Evolutionary conservation across 2,888 invertebrate genomes (phyloP).

Genomic region (Eretmocerus hayati): DNA sequence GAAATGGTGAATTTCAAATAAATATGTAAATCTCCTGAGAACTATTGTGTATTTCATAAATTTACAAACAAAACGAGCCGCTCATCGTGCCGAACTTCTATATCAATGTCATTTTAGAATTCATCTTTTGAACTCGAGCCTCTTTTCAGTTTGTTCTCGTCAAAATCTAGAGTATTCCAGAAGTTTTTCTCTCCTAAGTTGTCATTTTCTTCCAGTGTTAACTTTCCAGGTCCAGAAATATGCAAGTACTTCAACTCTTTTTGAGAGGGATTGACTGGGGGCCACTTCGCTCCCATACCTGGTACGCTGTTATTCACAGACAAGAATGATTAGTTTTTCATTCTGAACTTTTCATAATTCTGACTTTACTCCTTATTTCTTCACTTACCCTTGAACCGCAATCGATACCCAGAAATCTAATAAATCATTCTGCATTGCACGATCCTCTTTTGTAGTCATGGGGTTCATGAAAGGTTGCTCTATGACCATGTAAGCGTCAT

Average conservation of each 20-base stretch:
- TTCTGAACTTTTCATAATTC: not conserved
- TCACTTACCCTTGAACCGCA: slow-evolving; percentile 55
- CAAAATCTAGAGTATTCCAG: slow-evolving; percentile 57
- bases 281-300: slow-evolving; percentile 48
- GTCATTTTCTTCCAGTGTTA: slow-evolving; percentile 46
- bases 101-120: too few species aligned
- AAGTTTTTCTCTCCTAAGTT: slow-evolving; percentile 55
- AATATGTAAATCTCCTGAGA: too few species aligned
- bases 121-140: slow-evolving; percentile 8
- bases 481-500: slow-evolving; percentile 55
- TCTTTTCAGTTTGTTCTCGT: slow-evolving; percentile 48
- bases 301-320: too few species aligned
- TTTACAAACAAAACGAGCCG: too few species aligned
- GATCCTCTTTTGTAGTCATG: slow-evolving; percentile 47
- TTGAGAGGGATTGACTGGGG: slow-evolving; percentile 44
- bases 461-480: slow-evolving; percentile 42
- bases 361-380: not conserved
- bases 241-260: slow-evolving; percentile 51
- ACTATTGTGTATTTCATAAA: too few species aligned
- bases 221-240: slow-evolving; percentile 49
- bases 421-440: slow-evolving; percentile 50
- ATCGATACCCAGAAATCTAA: slow-evolving; percentile 54
- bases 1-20: too few species aligned
- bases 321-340: too few species aligned
- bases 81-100: too few species aligned